Evolutionary conservation across 1,140 invertebrate genomes (phyloP).

Genomic region (Teleopsis dalmanni): DNA sequence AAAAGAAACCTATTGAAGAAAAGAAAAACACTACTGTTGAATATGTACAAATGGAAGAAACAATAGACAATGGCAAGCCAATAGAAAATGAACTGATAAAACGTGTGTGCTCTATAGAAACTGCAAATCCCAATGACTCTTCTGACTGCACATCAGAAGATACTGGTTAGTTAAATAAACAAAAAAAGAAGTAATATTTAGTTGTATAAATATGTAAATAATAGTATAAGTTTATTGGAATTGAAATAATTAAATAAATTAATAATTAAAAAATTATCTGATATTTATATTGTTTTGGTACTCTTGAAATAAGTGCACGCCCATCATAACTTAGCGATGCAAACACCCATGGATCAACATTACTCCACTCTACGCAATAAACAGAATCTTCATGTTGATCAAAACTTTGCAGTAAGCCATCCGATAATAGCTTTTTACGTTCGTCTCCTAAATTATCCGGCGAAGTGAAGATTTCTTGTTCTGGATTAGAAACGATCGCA

Average conservation of each 20-base stretch:
- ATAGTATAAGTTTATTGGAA: neutral
- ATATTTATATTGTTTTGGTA: slow-evolving; percentile 88
- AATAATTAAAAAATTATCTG: slow-evolving; percentile 61
- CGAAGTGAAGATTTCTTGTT: too few relatives aligned
- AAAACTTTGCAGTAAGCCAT: slow-evolving; percentile 79
- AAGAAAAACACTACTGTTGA: slow-evolving; percentile 33
- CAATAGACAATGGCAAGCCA: slow-evolving; percentile 37
- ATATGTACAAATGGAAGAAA: slow-evolving; percentile 43
- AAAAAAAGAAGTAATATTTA: slow-evolving; percentile 2
- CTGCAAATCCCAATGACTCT: slow-evolving; percentile 40
- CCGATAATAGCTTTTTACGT: slow-evolving; percentile 47
- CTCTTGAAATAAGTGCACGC: slow-evolving; percentile 82
- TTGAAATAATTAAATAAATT: neutral
- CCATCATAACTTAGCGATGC: slow-evolving; percentile 96
- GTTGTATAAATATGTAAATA: slow-evolving; percentile 9
- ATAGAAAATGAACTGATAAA: slow-evolving; percentile 41
- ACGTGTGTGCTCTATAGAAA: slow-evolving; percentile 37
- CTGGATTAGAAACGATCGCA: too few relatives aligned
- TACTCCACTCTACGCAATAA: slow-evolving; percentile 94
- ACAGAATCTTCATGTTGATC: slow-evolving; percentile 98
- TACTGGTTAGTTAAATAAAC: slow-evolving; percentile 23
- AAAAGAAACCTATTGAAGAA: neutral
- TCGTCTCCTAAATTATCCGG: slow-evolving; percentile 13
- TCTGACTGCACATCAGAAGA: slow-evolving; percentile 43
- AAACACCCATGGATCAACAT: slow-evolving; percentile 96